Conservation (phyloP, 1,140 invertebrate genomes). For the Lordiphosa collinella region DNA sequence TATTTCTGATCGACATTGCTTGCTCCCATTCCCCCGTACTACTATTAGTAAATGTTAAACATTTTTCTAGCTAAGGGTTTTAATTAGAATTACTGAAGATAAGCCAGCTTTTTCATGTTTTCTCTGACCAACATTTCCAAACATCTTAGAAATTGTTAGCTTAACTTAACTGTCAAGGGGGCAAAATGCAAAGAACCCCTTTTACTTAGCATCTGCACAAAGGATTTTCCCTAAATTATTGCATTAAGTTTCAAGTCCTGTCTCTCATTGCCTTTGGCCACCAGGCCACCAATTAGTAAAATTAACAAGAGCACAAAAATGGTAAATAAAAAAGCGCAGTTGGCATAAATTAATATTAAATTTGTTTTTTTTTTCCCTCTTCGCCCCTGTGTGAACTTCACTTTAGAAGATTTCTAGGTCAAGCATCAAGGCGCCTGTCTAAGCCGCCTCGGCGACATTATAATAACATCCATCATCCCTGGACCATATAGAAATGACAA, state of each 20-base stretch:
- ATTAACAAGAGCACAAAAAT: slow-evolving; percentile 44
- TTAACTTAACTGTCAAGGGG: too few relatives aligned
- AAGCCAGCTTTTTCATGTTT: too few relatives aligned
- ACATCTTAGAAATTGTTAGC: too few relatives aligned
- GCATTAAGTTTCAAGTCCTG: slow-evolving; percentile 46
- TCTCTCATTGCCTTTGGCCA: not conserved
- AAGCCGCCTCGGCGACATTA: slow-evolving; percentile 51
- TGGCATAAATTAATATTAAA: slow-evolving; percentile 52
- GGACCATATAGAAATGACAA: slow-evolving; percentile 54
- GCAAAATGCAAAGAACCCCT: too few relatives aligned
- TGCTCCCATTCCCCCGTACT: too few relatives aligned
- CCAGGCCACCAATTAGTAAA: slow-evolving; percentile 57
- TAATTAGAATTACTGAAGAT: too few relatives aligned
- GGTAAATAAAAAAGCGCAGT: slow-evolving; percentile 32
- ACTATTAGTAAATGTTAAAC: too few relatives aligned
- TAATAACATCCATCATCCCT: slow-evolving; percentile 70
- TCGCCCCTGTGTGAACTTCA: slow-evolving; percentile 3
- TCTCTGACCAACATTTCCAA: too few relatives aligned
- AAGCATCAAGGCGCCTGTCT: slow-evolving; percentile 41
- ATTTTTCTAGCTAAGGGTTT: too few relatives aligned
- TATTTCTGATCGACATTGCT: too few relatives aligned
- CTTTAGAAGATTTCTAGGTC: slow-evolving; percentile 42
- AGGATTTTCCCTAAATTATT: slow-evolving; percentile 55
- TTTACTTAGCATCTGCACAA: slow-evolving; percentile 26
- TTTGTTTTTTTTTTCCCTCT: slow-evolving; percentile 45